Percentiles rank a stretch among this genome's conserved stretches.
Conservation (phyloP, 30 jellyfish, hydroid and myxozoan species). For the Turritopsis dohrnii region DNA sequence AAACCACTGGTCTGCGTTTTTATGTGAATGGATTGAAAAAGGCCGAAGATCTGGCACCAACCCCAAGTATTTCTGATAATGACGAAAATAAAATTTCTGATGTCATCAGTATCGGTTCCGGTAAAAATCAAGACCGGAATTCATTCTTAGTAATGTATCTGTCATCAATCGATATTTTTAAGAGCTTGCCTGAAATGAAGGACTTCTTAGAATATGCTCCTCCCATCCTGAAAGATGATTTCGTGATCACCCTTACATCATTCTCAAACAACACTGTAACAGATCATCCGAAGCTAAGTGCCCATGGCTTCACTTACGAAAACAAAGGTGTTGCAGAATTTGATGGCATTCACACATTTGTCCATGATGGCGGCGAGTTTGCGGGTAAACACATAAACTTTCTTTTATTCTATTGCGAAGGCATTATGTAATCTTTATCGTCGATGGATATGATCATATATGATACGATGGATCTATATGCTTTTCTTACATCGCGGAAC, state of each 20-base stretch:
- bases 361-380: conserved; percentile 27
- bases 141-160: conserved; percentile 32
- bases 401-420: too few relatives aligned
- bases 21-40: conserved; percentile 33
- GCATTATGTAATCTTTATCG: too few relatives aligned
- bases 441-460: too few relatives aligned
- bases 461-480: too few relatives aligned
- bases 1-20: conserved; percentile 18
- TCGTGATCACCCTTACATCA: conserved; percentile 28
- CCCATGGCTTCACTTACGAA: conserved; percentile 32
- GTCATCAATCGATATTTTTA: conserved; percentile 28
- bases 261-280: not conserved
- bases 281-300: conserved; percentile 25
- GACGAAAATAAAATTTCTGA: too few relatives aligned
- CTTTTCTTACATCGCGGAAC: too few relatives aligned
- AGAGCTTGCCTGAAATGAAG: not conserved
- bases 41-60: conserved; percentile 38
- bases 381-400: conserved; percentile 34
- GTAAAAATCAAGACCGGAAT: conserved; percentile 13
- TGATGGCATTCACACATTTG: conserved; percentile 38
- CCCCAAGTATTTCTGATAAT: conserved; percentile 5
- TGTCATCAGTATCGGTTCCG: conserved; percentile 30
- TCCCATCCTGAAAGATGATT: conserved; percentile 24
- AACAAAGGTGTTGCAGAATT: conserved; percentile 39
- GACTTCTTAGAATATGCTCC: conserved; percentile 34